Base-by-base conservation (phyloP, 1,140 invertebrate species). In the Copidosoma floridanum region DNA sequence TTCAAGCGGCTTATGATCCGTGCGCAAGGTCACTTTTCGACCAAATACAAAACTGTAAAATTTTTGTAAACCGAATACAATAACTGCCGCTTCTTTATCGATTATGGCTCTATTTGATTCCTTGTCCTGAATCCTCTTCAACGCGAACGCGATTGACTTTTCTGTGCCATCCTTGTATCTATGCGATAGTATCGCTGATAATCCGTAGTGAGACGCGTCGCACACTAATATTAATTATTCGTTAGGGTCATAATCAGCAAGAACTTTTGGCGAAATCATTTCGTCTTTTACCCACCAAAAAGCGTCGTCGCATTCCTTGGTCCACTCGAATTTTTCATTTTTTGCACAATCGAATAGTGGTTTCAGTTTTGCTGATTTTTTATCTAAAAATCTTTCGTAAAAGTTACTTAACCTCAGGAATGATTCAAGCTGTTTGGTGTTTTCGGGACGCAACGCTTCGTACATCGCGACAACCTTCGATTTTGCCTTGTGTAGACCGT, bases 1-100 rank as follows among this genome's bases (percentile, higher is more conserved):
- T 10, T 68, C 18, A 18, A 81, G 55, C 4, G 77, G 71, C 61
- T 77, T 69, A 44, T 81, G 75, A 59, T 79, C 79, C 16, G 71
- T 78, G 8, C 67, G 44, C 5, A 78, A 43, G 16, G 54, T 67
- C 65, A n/a, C n/a, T n/a, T n/a, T n/a, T n/a, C n/a, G n/a, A n/a
- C n/a, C n/a, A n/a, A n/a, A n/a, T n/a, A n/a, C 26, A 61, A 75
- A 83, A 23, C 73, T 54, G 35, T 80, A 70, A 60, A 81, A 83
- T 24, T 38, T 48, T 16, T 32, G 27, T 10, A 51, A 41, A 3
- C 61, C 70, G 50, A 67, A 72, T 3, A 51, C 26, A 3, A 41
- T 59, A 3, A 38, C 57, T 0, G 12, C 14, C 2, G 20, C 47
- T 14, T 60, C 40, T 37, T 60, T n/a, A n/a, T n/a, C n/a, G n/a